Base-by-base conservation (phyloP, 2,113 vertebrate species). In the Zootoca vivipara region DNA sequence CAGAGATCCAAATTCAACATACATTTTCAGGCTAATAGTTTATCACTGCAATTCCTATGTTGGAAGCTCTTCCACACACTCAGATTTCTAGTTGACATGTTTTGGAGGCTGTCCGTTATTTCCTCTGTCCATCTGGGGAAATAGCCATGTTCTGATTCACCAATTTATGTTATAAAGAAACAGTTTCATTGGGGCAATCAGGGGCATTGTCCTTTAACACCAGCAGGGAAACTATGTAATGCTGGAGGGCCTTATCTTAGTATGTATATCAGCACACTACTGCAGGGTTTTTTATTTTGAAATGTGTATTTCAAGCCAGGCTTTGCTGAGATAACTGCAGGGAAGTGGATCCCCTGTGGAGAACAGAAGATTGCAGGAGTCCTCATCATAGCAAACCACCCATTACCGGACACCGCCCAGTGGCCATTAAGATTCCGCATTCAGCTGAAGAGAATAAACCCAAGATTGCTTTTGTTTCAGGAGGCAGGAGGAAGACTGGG, bases 401-500 rank as follows among this genome's bases (percentile, higher is more conserved):
- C 35, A 74, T 90, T 94, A 86, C 78, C 35, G 42, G 91, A 93
- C 65, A 46, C 86, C 78, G 40, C 46, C 87, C 62, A 42, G 74
- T 30, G 79, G 69, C 62, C 85, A 84, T 90, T 92, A 72, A 92
- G 88, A 58, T 20, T 13, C 33, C 88, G 22, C 28, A 75, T 87
- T 90, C 87, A 92, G 82, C 33, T 62, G 58, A n/a, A 12, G 56
- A 87, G 74, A 90, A 89, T 83, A 86, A 91, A 88, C 83, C 42
- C 74, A 56, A 92, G 84, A 3, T 73, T 87, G 79, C 83, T 90
- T 94, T 92, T 92, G 64, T 93, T 84, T 85, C 86, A 90, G 86
- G 87, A 58, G 28, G 82, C 40, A 58, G 12, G 18, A 33, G 0
- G 5, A 92, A 87, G 33, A 38, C 10, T 79, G 33, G 72, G 90